Evolutionary conservation across 2,888 invertebrate genomes (phyloP).

Genomic region (Xestia xanthographa): DNA sequence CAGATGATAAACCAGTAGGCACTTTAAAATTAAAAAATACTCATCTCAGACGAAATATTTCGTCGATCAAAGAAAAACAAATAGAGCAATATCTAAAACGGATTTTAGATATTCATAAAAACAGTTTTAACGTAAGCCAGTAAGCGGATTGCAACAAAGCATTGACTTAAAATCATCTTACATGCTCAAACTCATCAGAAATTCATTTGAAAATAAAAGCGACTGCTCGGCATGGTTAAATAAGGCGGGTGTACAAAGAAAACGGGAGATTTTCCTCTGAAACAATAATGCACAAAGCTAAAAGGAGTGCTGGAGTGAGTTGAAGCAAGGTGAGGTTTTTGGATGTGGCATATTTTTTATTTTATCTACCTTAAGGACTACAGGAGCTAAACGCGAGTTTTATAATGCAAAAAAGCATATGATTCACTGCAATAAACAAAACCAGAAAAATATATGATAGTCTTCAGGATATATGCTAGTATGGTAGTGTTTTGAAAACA

Average conservation of each 20-base stretch:
- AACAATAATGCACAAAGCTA: slow-evolving; percentile 77
- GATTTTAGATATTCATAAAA: neutral
- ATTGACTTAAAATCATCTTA: slow-evolving; percentile 19
- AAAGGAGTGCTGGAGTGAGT: slow-evolving; percentile 44
- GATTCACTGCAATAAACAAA: too few species aligned
- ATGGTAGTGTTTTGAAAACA: too few species aligned
- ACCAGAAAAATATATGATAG: too few species aligned
- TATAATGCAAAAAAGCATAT: too few species aligned
- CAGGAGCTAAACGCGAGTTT: too few species aligned
- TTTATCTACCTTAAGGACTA: too few species aligned
- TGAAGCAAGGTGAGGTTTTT: neutral
- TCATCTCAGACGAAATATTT: neutral
- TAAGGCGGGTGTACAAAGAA: slow-evolving; percentile 72
- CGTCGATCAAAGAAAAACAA: neutral
- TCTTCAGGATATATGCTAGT: too few species aligned
- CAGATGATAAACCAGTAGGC: neutral
- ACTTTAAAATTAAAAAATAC: neutral
- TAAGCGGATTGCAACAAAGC: slow-evolving; percentile 7
- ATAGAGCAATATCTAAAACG: neutral
- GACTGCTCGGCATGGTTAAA: slow-evolving; percentile 65
- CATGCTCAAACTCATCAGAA: slow-evolving; percentile 48
- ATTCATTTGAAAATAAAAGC: slow-evolving; percentile 62
- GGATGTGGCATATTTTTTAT: slow-evolving; percentile 36
- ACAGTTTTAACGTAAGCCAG: neutral
- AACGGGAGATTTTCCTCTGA: slow-evolving; percentile 71